A percentile compares a stretch with the other conserved stretches of the same genome.
These are phyloP conservation scores for Palythoa caribaeorum DNA, from an alignment of 92 coral and sea anemone species.

Conservation along the genomic window DNA sequence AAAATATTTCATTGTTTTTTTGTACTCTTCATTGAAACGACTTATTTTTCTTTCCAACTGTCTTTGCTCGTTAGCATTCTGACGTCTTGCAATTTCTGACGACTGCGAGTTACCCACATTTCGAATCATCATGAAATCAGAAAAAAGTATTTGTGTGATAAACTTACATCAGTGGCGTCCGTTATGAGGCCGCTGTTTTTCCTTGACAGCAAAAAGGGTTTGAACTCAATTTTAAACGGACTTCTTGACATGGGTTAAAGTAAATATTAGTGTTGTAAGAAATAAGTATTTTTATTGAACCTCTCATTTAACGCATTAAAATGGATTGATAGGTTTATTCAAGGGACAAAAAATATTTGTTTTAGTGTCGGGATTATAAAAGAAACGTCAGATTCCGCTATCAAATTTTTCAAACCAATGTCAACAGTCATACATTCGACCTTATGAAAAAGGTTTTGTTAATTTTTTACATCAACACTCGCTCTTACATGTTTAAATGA, in stretches of 20 bases:
- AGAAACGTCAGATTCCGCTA: constrained; percentile 13
- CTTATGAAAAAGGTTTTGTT: too few relatives aligned
- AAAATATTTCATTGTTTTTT: constrained; percentile 68
- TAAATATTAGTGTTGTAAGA: neutral
- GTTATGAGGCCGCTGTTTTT: neutral
- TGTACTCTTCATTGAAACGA: constrained; percentile 71
- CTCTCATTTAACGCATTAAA: constrained; percentile 25
- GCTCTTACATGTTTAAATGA: too few relatives aligned
- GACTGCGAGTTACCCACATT: constrained; percentile 55
- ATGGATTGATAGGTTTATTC: neutral
- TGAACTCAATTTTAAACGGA: neutral
- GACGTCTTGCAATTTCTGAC: constrained; percentile 76
- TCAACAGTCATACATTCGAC: neutral
- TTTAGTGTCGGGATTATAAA: neutral
- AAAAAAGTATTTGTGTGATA: neutral
- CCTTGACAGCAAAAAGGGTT: neutral
- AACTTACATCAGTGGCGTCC: neutral
- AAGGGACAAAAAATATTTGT: constrained; percentile 24
- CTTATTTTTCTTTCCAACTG: constrained; percentile 66
- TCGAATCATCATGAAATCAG: constrained; percentile 2
- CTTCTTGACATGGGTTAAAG: neutral
- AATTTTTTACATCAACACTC: too few relatives aligned
- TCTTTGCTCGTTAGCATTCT: constrained; percentile 70
- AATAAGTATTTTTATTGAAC: constrained; percentile 14
- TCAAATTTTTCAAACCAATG: neutral